A percentile compares a stretch with the other conserved stretches of the same genome.
Conservation (phyloP, 2,113 vertebrate genomes). For the Sapajus apella region DNA sequence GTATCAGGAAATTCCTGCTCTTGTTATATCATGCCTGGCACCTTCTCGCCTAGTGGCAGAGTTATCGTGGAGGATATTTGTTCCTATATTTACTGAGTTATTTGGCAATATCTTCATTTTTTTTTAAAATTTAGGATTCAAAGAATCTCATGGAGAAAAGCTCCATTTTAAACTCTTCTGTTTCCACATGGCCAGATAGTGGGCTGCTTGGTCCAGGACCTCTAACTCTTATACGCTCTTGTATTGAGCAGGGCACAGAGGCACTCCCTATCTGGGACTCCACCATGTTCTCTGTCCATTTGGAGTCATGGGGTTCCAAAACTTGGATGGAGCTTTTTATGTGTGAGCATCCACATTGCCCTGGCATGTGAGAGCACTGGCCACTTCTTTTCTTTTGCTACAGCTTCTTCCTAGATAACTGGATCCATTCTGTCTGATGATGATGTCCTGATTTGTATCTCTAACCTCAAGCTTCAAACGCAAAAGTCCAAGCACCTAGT, state of each 20-base stretch:
- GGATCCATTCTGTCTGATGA: neutral
- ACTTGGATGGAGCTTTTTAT: neutral
- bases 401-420: neutral
- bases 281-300: neutral
- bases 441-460: neutral
- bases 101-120: neutral
- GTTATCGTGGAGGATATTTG: neutral
- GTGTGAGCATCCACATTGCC: no score
- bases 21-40: slow-evolving; percentile 23
- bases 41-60: neutral
- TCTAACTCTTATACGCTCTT: neutral
- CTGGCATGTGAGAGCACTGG: no score
- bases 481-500: neutral
- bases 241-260: neutral
- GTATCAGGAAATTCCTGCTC: neutral
- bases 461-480: neutral
- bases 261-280: no score
- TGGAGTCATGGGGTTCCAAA: neutral
- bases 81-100: neutral
- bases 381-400: neutral
- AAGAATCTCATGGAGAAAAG: neutral
- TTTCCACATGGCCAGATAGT: neutral
- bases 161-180: neutral
- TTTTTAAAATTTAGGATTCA: neutral
- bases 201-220: neutral